Evolutionary conservation across 2,888 invertebrate genomes (phyloP).

Genomic region (Atethmia centrago): DNA sequence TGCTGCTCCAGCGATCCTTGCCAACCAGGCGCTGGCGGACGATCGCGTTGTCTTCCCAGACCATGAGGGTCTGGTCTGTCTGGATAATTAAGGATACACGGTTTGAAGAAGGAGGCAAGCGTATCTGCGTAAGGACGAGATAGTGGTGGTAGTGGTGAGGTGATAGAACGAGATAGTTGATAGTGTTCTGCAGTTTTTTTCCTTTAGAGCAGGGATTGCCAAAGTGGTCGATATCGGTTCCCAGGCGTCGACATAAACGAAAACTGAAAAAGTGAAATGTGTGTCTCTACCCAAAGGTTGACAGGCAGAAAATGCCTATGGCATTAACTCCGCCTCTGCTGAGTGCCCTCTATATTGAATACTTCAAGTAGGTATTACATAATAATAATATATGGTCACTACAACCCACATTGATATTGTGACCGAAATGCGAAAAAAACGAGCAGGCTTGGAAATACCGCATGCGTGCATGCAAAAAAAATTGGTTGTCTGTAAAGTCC

Average conservation of each 20-base stretch:
- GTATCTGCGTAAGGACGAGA: not conserved
- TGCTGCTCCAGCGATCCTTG: constrained; percentile 88
- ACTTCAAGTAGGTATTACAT: not conserved
- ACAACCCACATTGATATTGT: not conserved
- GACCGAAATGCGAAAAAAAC: not conserved
- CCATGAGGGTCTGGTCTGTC: not conserved
- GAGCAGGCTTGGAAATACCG: too few relatives aligned
- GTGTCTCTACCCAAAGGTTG: not conserved
- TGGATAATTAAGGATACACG: not conserved
- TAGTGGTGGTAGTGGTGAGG: too few relatives aligned
- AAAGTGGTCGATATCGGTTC: too few relatives aligned
- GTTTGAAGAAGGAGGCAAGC: constrained; percentile 8
- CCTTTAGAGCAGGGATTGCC: not conserved
- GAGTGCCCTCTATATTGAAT: not conserved
- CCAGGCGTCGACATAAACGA: too few relatives aligned
- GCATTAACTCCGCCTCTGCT: not conserved
- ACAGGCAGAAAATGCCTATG: not conserved
- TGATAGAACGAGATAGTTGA: not conserved
- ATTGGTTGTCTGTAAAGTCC: too few relatives aligned
- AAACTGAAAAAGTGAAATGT: not conserved
- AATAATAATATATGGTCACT: not conserved
- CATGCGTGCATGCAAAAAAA: too few relatives aligned
- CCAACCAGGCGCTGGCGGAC: constrained; percentile 87
- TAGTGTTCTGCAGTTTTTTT: too few relatives aligned
- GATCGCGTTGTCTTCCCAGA: constrained; percentile 91